Evolutionary conservation across 2,888 invertebrate species (phyloP).

Genomic region (Punctoribates punctum): DNA sequence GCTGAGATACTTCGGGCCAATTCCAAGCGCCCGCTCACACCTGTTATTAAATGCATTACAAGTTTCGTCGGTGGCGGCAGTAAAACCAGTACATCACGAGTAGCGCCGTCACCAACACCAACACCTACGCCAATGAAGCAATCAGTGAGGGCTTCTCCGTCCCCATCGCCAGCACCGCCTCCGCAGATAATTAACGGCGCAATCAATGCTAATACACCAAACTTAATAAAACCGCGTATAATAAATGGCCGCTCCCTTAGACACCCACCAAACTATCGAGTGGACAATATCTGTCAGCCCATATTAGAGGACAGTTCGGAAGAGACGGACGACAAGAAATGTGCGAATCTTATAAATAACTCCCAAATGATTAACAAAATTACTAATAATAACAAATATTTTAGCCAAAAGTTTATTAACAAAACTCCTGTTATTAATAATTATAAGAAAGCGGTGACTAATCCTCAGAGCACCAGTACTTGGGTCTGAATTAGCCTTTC

Average conservation of each 20-base stretch:
- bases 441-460: constrained; percentile 6
- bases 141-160: constrained; percentile 55
- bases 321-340: constrained; percentile 44
- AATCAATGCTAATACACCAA: constrained; percentile 9
- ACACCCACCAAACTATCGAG: constrained; percentile 23
- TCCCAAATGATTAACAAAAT: background rate
- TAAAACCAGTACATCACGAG: constrained; percentile 57
- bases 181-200: constrained; percentile 18
- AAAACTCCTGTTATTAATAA: constrained; percentile 3
- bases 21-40: constrained; percentile 42
- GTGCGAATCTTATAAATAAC: background rate
- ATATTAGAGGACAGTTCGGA: constrained; percentile 46
- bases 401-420: background rate
- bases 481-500: constrained; percentile 43
- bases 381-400: constrained; percentile 1
- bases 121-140: constrained; percentile 49
- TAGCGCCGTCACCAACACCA: constrained; percentile 55
- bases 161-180: background rate
- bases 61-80: constrained; percentile 40
- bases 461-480: constrained; percentile 45
- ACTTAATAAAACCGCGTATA: constrained; percentile 15
- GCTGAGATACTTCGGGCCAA: constrained; percentile 44
- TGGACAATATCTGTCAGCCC: constrained; percentile 45
- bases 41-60: constrained; percentile 37
- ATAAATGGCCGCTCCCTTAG: constrained; percentile 11